Percentiles rank a stretch among this genome's conserved stretches.
phyloP scores from a whole-genome alignment of 2,888 invertebrate species.

The Choristoneura rosaceana region DNA sequence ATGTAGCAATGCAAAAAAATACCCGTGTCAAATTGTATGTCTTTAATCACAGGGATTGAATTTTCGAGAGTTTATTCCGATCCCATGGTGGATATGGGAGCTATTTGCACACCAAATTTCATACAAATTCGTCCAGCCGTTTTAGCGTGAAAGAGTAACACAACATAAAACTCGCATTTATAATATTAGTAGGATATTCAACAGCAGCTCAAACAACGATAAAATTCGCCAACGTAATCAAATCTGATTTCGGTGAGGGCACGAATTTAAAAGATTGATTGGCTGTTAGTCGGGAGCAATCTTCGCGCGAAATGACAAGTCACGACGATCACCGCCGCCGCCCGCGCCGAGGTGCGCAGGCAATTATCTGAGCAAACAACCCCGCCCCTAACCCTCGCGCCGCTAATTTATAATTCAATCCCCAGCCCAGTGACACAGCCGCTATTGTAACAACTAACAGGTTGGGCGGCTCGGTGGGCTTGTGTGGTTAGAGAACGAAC shows the following conservation, averaged over 20 bases:
- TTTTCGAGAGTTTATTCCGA: too few relatives aligned
- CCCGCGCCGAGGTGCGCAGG: constrained; percentile 1
- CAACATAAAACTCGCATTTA: too few relatives aligned
- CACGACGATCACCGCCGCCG: constrained; percentile 6
- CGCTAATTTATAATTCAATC: constrained; percentile 29
- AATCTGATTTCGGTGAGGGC: background rate
- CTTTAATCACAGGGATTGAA: too few relatives aligned
- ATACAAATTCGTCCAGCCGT: too few relatives aligned
- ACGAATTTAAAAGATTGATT: constrained; percentile 27
- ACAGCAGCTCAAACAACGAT: background rate
- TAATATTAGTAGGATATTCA: background rate
- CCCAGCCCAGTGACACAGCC: constrained; percentile 4
- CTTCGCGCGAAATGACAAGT: constrained; percentile 8
- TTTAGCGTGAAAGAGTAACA: too few relatives aligned
- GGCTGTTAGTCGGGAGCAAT: constrained; percentile 2
- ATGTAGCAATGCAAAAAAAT: too few relatives aligned
- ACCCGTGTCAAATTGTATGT: too few relatives aligned
- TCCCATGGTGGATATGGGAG: too few relatives aligned
- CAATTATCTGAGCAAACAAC: constrained; percentile 16
- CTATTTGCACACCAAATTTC: too few relatives aligned
- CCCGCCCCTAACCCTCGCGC: background rate
- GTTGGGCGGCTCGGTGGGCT: background rate
- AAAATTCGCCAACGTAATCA: background rate
- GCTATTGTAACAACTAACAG: constrained; percentile 13
- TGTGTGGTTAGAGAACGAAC: too few relatives aligned